Conservation (phyloP, 2,888 invertebrate genomes). For the Marasmarcha lunaedactyla region DNA sequence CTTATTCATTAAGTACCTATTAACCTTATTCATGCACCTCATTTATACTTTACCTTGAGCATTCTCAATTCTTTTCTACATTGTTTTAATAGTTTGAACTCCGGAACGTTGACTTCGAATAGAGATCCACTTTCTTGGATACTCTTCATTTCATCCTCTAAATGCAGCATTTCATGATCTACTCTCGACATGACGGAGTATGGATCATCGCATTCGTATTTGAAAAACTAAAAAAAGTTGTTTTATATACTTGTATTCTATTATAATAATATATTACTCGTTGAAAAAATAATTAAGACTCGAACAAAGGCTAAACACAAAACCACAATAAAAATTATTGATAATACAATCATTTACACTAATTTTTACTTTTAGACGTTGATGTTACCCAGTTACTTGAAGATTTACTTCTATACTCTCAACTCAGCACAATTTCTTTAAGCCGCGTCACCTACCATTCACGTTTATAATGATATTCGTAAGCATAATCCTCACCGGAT, state of each 20-base stretch:
- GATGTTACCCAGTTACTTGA: too few relatives aligned
- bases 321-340: too few relatives aligned
- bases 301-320: too few relatives aligned
- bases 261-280: neutral
- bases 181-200: constrained; percentile 83
- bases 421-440: too few relatives aligned
- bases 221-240: constrained; percentile 67
- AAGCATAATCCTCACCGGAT: constrained; percentile 38
- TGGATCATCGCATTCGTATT: constrained; percentile 79
- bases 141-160: constrained; percentile 88
- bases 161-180: constrained; percentile 79
- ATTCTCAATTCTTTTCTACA: constrained; percentile 91
- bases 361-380: too few relatives aligned
- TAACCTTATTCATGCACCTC: neutral
- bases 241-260: neutral
- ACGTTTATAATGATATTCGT: too few relatives aligned
- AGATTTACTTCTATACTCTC: too few relatives aligned
- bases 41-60: constrained; percentile 74
- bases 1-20: neutral
- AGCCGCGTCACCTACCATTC: too few relatives aligned
- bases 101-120: constrained; percentile 95
- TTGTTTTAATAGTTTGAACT: constrained; percentile 92
- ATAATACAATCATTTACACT: too few relatives aligned
- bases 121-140: constrained; percentile 91
- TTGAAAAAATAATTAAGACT: constrained; percentile 4